Conservation (phyloP, 2,888 invertebrate species). For the Gymnosoma rotundatum region DNA sequence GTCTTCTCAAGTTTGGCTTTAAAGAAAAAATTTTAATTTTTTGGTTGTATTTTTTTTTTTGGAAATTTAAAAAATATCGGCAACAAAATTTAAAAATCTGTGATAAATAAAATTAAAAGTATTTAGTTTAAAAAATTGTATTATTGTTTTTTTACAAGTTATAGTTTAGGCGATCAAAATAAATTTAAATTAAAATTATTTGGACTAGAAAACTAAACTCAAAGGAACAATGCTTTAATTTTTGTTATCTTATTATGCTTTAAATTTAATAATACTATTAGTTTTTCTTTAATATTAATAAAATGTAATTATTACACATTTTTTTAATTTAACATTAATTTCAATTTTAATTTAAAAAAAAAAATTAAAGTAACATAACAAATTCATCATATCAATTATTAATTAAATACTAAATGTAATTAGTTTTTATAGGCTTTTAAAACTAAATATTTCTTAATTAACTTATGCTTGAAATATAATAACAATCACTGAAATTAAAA, state of each 20-base stretch:
- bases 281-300: constrained; percentile 16
- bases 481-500: constrained; percentile 13
- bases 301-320: not conserved
- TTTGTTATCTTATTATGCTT: not conserved
- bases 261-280: constrained; percentile 1
- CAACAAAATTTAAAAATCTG: constrained; percentile 69
- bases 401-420: constrained; percentile 60
- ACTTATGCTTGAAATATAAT: constrained; percentile 55
- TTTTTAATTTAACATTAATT: constrained; percentile 2
- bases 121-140: constrained; percentile 57
- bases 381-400: constrained; percentile 65
- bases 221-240: constrained; percentile 54
- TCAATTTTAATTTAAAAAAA: not conserved
- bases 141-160: constrained; percentile 51
- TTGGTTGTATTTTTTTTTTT: constrained; percentile 27
- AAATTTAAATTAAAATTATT: constrained; percentile 42
- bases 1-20: constrained; percentile 65
- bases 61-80: constrained; percentile 47
- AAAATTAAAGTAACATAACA: constrained; percentile 27
- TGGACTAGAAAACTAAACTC: constrained; percentile 12
- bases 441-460: constrained; percentile 34
- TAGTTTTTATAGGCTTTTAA: constrained; percentile 60
- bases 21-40: constrained; percentile 35
- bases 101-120: constrained; percentile 59
- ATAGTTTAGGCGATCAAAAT: constrained; percentile 64